Percentiles rank a stretch among this genome's conserved stretches.
Evolutionary conservation across 2,888 invertebrate species (phyloP).

Genomic region (Abrostola triplasia): DNA sequence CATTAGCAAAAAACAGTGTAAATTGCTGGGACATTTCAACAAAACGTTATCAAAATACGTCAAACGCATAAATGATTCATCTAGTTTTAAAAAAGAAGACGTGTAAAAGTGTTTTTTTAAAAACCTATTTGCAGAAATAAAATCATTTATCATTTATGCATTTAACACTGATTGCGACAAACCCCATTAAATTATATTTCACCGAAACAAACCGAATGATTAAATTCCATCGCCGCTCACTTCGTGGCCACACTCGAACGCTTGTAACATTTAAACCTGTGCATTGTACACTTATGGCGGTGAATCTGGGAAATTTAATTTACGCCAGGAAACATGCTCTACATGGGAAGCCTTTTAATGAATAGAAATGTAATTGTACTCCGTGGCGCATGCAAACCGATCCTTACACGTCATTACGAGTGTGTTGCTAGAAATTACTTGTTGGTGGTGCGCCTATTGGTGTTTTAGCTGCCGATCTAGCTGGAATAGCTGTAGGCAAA

Average conservation of each 20-base stretch:
- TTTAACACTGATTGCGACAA: not conserved
- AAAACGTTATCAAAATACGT: too few species aligned
- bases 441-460: too few species aligned
- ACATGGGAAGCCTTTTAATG: constrained; percentile 52
- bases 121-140: too few species aligned
- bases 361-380: constrained; percentile 57
- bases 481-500: too few species aligned
- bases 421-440: not conserved
- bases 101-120: too few species aligned
- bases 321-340: constrained; percentile 51
- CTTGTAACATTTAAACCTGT: constrained; percentile 49
- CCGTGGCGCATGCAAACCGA: constrained; percentile 38
- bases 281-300: constrained; percentile 50
- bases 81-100: too few species aligned
- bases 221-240: constrained; percentile 1
- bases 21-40: too few species aligned
- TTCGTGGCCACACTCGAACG: constrained; percentile 25
- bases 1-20: too few species aligned
- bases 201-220: constrained; percentile 6
- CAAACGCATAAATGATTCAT: too few species aligned
- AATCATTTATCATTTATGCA: too few species aligned
- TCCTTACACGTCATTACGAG: constrained; percentile 23
- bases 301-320: constrained; percentile 61
- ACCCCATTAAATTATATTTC: not conserved
- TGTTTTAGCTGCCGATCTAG: too few species aligned